These are phyloP conservation scores for Dolichoris vasculosae DNA, from an alignment of 1,140 invertebrate species.

Conservation along the genomic window DNA sequence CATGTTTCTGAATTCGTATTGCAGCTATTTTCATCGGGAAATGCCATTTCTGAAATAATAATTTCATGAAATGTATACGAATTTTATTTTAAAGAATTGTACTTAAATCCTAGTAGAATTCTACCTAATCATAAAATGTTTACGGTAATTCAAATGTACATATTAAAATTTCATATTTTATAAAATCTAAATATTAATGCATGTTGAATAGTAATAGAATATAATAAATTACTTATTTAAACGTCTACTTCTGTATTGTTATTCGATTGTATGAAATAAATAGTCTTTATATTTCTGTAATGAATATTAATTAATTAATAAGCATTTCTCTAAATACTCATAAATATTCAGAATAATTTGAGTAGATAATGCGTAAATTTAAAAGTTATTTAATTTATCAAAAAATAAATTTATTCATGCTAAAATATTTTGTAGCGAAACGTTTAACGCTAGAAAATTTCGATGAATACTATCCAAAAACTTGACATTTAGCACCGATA, in stretches of 20 bases:
- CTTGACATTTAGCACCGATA: neutral
- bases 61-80: neutral
- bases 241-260: too few relatives aligned
- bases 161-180: neutral
- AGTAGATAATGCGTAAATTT: too few relatives aligned
- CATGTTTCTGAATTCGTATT: slow-evolving; percentile 57
- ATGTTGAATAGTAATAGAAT: too few relatives aligned
- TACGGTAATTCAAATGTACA: neutral
- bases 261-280: too few relatives aligned
- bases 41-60: slow-evolving; percentile 24
- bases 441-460: neutral
- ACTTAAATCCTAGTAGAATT: neutral
- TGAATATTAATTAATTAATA: too few relatives aligned
- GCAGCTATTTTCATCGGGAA: slow-evolving; percentile 59
- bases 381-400: too few relatives aligned
- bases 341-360: too few relatives aligned
- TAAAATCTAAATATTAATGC: neutral
- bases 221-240: too few relatives aligned
- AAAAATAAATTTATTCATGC: neutral
- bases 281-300: too few relatives aligned
- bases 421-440: neutral
- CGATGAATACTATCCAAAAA: neutral
- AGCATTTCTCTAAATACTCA: too few relatives aligned
- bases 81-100: neutral
- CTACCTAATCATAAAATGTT: neutral